A percentile compares a stretch with the other conserved stretches of the same genome.
Evolutionary conservation across 2,888 invertebrate genomes (phyloP).

Genomic region (Amblyjoppa proteus): DNA sequence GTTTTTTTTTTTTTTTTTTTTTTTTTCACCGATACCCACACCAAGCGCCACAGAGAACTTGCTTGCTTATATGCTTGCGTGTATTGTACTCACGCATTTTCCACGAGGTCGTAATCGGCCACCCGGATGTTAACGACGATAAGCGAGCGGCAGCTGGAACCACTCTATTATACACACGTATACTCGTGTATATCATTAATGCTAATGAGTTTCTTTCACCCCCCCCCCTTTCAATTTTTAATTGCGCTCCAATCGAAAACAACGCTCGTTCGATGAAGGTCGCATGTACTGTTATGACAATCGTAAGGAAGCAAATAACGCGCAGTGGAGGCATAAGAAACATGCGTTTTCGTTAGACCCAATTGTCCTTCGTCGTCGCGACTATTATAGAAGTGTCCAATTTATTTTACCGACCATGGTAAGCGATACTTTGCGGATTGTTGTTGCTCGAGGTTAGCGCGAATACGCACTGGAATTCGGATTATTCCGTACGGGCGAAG

Average conservation of each 20-base stretch:
- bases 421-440: not conserved
- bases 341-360: not conserved
- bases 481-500: slow-evolving; percentile 71
- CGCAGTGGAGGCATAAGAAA: not conserved
- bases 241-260: slow-evolving; percentile 18
- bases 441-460: slow-evolving; percentile 33
- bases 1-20: no score
- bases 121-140: slow-evolving; percentile 39
- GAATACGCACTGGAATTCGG: slow-evolving; percentile 66
- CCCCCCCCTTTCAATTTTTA: not conserved
- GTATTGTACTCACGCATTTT: slow-evolving; percentile 2
- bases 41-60: not conserved
- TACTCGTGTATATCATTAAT: slow-evolving; percentile 20
- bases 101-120: slow-evolving; percentile 40
- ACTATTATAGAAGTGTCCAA: not conserved
- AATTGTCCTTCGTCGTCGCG: not conserved
- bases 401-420: not conserved
- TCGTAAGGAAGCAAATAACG: not conserved
- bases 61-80: not conserved
- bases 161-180: slow-evolving; percentile 28
- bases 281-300: slow-evolving; percentile 9
- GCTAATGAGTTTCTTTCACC: slow-evolving; percentile 26
- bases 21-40: not conserved
- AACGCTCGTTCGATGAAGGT: slow-evolving; percentile 50
- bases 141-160: slow-evolving; percentile 21